Evolutionary conservation across 2,113 vertebrate species (phyloP).

Genomic region (Salvelinus sp.): DNA sequence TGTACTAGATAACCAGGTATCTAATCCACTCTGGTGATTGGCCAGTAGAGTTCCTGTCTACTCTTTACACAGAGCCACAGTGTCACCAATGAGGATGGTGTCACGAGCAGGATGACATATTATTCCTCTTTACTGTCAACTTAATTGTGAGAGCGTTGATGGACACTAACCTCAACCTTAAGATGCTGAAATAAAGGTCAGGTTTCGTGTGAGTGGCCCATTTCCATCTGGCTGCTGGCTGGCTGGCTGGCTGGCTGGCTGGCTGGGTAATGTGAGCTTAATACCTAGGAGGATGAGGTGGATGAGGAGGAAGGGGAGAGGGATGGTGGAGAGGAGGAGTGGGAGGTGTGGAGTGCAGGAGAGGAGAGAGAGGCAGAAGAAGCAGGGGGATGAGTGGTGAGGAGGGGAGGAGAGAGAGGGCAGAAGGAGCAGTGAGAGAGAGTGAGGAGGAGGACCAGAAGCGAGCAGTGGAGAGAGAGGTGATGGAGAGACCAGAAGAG

Average conservation of each 20-base stretch:
- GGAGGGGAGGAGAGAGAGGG: no score
- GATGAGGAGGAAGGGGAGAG: not conserved
- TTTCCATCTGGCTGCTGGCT: not conserved
- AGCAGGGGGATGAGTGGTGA: no score
- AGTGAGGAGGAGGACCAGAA: no score
- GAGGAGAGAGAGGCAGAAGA: no score
- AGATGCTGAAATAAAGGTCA: constrained; percentile 21
- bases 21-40: no score
- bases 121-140: not conserved
- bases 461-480: not conserved
- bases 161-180: constrained; percentile 7
- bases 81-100: not conserved
- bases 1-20: no score
- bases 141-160: constrained; percentile 7
- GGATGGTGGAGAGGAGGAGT: not conserved
- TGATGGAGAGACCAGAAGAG: no score
- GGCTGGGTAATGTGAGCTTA: not conserved
- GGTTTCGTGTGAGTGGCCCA: not conserved
- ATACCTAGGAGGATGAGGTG: not conserved
- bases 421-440: not conserved
- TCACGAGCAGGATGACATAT: not conserved
- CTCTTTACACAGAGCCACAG: no score
- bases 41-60: not conserved
- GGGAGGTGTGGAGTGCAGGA: not conserved
- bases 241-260: not conserved